Evolutionary conservation across 2,888 invertebrate genomes (phyloP).

Genomic region (Buathra laborator): DNA sequence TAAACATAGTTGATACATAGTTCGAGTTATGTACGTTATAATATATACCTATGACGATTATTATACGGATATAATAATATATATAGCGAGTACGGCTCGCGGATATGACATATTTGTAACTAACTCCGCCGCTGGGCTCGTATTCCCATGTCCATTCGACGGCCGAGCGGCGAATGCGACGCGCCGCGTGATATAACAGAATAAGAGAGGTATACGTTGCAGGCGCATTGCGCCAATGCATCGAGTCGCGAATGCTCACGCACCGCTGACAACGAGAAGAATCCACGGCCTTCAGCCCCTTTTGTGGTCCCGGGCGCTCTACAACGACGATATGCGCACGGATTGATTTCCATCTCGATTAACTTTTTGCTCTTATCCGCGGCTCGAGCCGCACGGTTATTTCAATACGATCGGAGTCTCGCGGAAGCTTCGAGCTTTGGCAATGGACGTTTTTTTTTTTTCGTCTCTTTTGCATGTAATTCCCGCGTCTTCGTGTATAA

Average conservation of each 20-base stretch:
- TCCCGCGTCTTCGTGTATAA: too few relatives aligned
- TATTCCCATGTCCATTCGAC: conserved; percentile 52
- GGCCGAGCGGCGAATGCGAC: conserved; percentile 27
- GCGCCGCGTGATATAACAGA: conserved; percentile 56
- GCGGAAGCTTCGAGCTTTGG: too few relatives aligned
- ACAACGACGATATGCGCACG: conserved; percentile 15
- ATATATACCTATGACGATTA: conserved; percentile 10
- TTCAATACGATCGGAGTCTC: too few relatives aligned
- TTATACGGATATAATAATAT: conserved; percentile 11
- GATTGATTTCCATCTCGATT: conserved; percentile 6
- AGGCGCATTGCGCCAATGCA: conserved; percentile 46
- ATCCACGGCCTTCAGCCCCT: conserved; percentile 60
- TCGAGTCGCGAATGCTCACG: conserved; percentile 50
- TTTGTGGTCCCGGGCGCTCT: conserved; percentile 48
- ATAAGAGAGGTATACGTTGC: conserved; percentile 22
- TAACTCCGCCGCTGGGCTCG: conserved; percentile 31
- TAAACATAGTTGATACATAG: conserved; percentile 40
- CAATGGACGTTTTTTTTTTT: too few relatives aligned
- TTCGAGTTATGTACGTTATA: background rate
- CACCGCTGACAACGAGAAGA: conserved; percentile 34
- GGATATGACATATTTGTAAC: conserved; percentile 15
- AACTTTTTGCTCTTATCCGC: background rate
- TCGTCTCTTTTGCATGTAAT: too few relatives aligned
- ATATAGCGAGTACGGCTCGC: background rate
- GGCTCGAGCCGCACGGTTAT: background rate